Percentiles rank a stretch among this genome's conserved stretches.
phyloP scores from a whole-genome alignment of 1,140 invertebrate species.

The Parapsyche elsis region DNA sequence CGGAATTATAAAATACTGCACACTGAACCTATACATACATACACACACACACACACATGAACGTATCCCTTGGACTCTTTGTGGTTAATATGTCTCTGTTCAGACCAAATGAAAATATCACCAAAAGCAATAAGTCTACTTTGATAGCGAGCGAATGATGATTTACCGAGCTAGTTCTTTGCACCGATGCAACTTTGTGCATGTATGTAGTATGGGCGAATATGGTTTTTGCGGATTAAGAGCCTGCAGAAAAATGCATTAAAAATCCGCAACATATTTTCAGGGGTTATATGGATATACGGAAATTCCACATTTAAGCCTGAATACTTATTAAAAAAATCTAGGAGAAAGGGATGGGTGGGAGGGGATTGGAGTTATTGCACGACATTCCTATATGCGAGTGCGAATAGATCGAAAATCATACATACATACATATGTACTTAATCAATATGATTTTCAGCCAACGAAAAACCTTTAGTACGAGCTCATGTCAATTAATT shows the following conservation, averaged over 20 bases:
- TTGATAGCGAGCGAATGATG: conserved; percentile 10
- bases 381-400: too few relatives aligned
- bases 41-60: too few relatives aligned
- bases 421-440: background rate
- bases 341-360: background rate
- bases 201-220: background rate
- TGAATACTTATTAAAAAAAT: conserved; percentile 10
- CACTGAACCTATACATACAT: background rate
- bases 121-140: conserved; percentile 5
- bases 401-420: too few relatives aligned
- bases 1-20: conserved; percentile 29
- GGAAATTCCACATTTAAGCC: background rate
- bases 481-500: too few relatives aligned
- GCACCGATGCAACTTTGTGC: background rate
- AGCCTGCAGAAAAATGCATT: conserved; percentile 21
- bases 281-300: background rate
- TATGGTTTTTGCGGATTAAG: conserved; percentile 7
- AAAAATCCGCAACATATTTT: conserved; percentile 10
- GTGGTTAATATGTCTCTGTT: conserved; percentile 13
- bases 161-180: conserved; percentile 3
- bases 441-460: background rate
- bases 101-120: conserved; percentile 25
- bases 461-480: too few relatives aligned
- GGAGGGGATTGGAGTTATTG: too few relatives aligned
- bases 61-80: too few relatives aligned